Evolutionary conservation across 2,888 invertebrate genomes (phyloP).

Genomic region (Melanostoma mellinum): DNA sequence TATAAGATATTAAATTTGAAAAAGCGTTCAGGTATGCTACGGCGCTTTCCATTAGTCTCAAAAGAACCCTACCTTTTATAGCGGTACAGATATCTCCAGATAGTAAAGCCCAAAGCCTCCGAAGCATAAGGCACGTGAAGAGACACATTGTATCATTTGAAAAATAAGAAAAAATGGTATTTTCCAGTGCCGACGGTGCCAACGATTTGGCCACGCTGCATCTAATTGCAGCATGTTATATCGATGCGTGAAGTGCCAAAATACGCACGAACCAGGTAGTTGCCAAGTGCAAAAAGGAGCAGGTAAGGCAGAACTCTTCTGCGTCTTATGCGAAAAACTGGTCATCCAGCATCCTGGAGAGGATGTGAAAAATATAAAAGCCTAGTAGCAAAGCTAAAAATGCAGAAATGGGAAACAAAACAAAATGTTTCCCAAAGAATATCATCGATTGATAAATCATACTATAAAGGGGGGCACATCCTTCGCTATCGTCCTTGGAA

Average conservation of each 20-base stretch:
- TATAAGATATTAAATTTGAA: background rate
- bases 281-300: conserved; percentile 13
- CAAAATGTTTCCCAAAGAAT: background rate
- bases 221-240: conserved; percentile 11
- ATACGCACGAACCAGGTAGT: conserved; percentile 5
- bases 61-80: background rate
- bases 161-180: background rate
- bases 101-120: background rate
- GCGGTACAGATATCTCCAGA: conserved; percentile 4
- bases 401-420: background rate
- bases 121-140: no score
- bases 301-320: conserved; percentile 6
- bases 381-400: background rate
- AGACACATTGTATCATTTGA: background rate
- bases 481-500: background rate
- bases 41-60: background rate
- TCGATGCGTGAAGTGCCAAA: conserved; percentile 14
- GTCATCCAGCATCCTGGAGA: conserved; percentile 2
- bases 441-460: background rate
- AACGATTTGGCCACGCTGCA: conserved; percentile 7
- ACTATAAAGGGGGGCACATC: background rate
- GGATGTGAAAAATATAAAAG: background rate
- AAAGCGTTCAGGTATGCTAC: conserved; percentile 1
- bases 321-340: conserved; percentile 1
- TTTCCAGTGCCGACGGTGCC: background rate